Conservation (phyloP, 2,113 vertebrate genomes). For the Tragelaphus buxtoni region DNA sequence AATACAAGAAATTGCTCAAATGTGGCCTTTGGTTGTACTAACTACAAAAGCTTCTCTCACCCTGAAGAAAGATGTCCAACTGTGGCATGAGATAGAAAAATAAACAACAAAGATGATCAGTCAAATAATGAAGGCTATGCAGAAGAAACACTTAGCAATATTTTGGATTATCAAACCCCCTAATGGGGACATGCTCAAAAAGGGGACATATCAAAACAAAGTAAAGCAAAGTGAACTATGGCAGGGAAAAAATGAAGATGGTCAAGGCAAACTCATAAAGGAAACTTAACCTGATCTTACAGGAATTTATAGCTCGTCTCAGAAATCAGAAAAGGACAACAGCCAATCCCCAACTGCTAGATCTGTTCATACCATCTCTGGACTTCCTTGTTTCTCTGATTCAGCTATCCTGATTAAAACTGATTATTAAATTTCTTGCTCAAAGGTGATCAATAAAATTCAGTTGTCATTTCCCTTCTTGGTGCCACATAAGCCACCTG, state of each 20-base stretch:
- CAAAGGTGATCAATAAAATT: background rate
- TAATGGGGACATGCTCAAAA: background rate
- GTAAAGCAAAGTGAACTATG: background rate
- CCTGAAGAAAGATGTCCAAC: background rate
- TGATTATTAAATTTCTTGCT: background rate
- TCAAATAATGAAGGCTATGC: background rate
- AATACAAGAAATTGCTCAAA: background rate
- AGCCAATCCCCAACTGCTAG: background rate
- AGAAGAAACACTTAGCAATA: background rate
- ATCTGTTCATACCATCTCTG: background rate
- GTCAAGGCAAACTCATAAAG: background rate
- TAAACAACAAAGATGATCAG: background rate
- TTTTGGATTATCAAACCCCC: background rate
- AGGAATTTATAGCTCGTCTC: background rate
- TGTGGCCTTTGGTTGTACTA: background rate
- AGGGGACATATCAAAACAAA: background rate
- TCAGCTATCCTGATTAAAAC: background rate
- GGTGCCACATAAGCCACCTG: background rate
- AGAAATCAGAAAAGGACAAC: background rate
- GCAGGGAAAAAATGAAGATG: background rate
- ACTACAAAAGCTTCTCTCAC: background rate
- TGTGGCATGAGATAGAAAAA: background rate
- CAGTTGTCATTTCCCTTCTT: background rate
- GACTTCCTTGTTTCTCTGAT: background rate
- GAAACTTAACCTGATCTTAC: background rate